Conservation (phyloP, 2,113 vertebrate species). For the Lonchura striata region DNA sequence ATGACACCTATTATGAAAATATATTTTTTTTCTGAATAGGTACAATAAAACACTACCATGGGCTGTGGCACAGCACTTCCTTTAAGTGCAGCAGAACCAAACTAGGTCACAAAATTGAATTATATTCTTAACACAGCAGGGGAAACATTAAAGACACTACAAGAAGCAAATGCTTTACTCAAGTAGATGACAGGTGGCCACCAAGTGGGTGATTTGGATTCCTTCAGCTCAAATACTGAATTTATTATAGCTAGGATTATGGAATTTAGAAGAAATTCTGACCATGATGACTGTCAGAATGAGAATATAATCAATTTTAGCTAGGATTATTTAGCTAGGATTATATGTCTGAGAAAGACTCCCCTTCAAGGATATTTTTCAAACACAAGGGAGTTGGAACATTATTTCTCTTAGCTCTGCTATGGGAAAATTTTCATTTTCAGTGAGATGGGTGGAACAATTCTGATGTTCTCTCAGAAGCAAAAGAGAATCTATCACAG, state of each 20-base stretch:
- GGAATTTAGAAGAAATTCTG: not conserved
- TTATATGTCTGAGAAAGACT: not conserved
- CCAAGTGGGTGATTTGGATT: not conserved
- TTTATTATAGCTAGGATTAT: not conserved
- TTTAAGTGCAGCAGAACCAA: not conserved
- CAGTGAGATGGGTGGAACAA: not conserved
- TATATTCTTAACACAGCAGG: not conserved
- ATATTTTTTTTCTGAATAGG: not conserved
- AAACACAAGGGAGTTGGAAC: not conserved
- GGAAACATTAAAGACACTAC: not conserved
- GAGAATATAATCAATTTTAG: not conserved
- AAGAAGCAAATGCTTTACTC: not conserved
- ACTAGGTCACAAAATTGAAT: not conserved
- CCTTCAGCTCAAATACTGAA: not conserved
- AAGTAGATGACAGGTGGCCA: not conserved
- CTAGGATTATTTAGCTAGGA: not conserved
- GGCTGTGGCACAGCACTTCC: not conserved
- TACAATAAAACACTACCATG: not conserved
- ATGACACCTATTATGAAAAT: not conserved
- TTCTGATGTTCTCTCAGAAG: not conserved
- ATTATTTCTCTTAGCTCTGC: not conserved
- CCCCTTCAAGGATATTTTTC: not conserved
- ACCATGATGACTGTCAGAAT: not conserved
- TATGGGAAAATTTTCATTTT: not conserved
- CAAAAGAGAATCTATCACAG: rapidly evolving